These are phyloP conservation scores for Sarcophaga subvicina DNA, from an alignment of 2,888 invertebrate species.

Conservation along the genomic window DNA sequence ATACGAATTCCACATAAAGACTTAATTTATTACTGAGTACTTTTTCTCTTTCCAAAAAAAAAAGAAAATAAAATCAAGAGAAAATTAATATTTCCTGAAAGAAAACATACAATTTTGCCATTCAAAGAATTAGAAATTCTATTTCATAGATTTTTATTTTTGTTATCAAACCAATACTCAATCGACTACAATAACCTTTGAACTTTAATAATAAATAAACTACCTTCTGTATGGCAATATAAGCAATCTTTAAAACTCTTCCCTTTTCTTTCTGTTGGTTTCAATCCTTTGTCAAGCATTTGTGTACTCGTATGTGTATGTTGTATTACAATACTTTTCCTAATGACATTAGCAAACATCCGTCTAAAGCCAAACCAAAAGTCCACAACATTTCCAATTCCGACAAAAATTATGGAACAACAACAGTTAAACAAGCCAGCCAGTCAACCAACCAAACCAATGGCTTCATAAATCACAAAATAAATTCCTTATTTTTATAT, in stretches of 20 bases:
- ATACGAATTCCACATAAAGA: too few relatives aligned
- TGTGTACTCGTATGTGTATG: not conserved
- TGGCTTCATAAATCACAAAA: slow-evolving; percentile 60
- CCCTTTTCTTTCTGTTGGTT: not conserved
- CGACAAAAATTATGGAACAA: not conserved
- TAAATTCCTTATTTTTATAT: slow-evolving; percentile 55
- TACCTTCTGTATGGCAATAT: not conserved
- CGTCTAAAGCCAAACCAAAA: not conserved
- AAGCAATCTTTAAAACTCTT: not conserved
- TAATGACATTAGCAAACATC: slow-evolving; percentile 41
- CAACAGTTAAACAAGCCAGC: not conserved
- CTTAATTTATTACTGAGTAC: too few relatives aligned
- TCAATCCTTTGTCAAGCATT: slow-evolving; percentile 38
- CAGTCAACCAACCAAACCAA: not conserved
- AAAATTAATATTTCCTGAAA: too few relatives aligned
- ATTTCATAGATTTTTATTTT: not conserved
- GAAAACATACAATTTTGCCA: too few relatives aligned
- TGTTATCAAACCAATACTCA: not conserved
- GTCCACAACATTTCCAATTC: not conserved
- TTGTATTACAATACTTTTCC: slow-evolving; percentile 31
- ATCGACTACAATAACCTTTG: slow-evolving; percentile 28
- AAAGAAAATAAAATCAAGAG: too few relatives aligned
- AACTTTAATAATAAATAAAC: slow-evolving; percentile 52
- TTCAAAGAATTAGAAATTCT: slow-evolving; percentile 11
- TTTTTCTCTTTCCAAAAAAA: too few relatives aligned